Evolutionary conservation across 2,113 vertebrate genomes (phyloP).

Genomic region (Rhinopomastus cyanomelas): DNA sequence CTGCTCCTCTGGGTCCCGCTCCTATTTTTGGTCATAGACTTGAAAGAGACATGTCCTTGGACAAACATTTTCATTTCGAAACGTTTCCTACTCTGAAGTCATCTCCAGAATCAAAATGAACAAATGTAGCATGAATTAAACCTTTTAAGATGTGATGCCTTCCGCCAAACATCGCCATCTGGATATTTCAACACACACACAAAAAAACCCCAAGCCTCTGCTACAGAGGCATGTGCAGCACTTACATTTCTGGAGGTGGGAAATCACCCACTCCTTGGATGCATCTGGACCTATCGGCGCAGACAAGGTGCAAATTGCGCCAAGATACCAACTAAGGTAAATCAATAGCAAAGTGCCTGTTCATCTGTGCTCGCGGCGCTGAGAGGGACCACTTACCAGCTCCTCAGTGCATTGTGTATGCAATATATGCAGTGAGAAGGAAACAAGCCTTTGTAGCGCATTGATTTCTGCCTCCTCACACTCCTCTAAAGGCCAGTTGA

Average conservation of each 20-base stretch:
- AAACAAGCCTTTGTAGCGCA: background rate
- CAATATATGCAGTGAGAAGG: background rate
- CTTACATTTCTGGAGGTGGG: background rate
- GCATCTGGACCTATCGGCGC: background rate
- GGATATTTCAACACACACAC: background rate
- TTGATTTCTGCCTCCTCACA: background rate
- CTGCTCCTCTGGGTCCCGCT: background rate
- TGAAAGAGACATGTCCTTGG: background rate
- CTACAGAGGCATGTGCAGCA: background rate
- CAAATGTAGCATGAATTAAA: background rate
- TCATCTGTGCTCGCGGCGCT: background rate
- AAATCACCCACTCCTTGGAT: background rate
- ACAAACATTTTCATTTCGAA: background rate
- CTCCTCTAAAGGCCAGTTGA: background rate
- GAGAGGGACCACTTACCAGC: background rate
- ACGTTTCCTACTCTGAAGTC: background rate
- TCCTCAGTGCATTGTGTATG: background rate
- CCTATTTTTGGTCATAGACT: background rate
- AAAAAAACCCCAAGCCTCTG: too few relatives aligned
- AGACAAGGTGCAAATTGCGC: background rate
- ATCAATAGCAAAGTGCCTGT: background rate
- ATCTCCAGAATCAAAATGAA: background rate
- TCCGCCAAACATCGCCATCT: background rate
- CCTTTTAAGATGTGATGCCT: background rate
- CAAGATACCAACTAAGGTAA: background rate